Conservation (phyloP, 2,113 vertebrate species). For the Carlito syrichta region DNA sequence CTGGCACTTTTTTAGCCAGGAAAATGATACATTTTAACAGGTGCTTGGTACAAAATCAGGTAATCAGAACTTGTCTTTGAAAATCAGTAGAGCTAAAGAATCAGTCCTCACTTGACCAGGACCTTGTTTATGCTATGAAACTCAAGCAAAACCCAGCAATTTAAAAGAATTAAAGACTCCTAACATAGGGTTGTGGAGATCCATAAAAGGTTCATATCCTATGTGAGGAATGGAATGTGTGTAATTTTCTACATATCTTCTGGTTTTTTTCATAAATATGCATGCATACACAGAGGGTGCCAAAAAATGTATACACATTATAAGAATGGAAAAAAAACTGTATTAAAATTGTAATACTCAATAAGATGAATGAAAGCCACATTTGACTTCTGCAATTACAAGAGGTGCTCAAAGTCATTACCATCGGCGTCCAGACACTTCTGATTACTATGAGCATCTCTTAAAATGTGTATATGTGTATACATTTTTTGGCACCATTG, state of each 20-base stretch:
- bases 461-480: too few relatives aligned
- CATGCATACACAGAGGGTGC: not conserved
- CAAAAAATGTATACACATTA: too few relatives aligned
- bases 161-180: not conserved
- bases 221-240: not conserved
- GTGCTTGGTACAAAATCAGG: conserved; percentile 9
- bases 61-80: conserved; percentile 20
- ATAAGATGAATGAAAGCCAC: too few relatives aligned
- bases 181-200: not conserved
- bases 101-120: not conserved
- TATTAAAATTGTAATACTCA: too few relatives aligned
- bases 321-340: too few relatives aligned
- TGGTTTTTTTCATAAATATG: not conserved
- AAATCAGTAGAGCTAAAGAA: conserved; percentile 2
- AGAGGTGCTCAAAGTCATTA: too few relatives aligned
- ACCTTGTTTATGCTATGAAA: not conserved
- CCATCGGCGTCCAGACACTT: too few relatives aligned
- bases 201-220: not conserved
- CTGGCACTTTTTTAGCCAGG: not conserved
- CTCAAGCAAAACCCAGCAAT: not conserved
- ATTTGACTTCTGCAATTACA: too few relatives aligned
- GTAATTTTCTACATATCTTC: not conserved
- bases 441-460: too few relatives aligned
- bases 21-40: conserved; percentile 47
- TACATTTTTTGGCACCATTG: too few relatives aligned